Conservation (phyloP, 92 coral and sea anemone genomes). For the Epizoanthus rinbou region DNA sequence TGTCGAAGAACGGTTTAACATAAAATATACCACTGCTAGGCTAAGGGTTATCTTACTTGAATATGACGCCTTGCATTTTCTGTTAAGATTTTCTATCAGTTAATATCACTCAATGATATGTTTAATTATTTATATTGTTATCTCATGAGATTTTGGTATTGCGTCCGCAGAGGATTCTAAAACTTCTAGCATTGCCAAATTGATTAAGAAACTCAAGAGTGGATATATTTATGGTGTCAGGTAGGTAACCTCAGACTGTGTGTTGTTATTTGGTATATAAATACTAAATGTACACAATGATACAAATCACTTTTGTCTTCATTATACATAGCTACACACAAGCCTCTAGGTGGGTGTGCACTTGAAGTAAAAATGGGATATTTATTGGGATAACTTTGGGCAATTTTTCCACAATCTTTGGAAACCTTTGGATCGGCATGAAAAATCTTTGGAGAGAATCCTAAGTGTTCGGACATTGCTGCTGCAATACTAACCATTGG, state of each 20-base stretch:
- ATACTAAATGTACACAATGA: background rate
- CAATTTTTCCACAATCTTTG: too few relatives aligned
- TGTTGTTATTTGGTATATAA: background rate
- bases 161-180: constrained; percentile 72
- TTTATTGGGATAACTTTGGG: too few relatives aligned
- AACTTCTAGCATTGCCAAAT: constrained; percentile 88
- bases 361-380: too few relatives aligned
- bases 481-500: too few relatives aligned
- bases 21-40: background rate
- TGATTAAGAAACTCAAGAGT: constrained; percentile 76
- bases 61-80: background rate
- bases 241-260: constrained; percentile 37
- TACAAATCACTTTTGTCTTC: too few relatives aligned
- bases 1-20: background rate
- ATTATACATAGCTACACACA: background rate
- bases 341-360: too few relatives aligned
- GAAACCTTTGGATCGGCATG: too few relatives aligned
- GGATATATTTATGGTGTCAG: constrained; percentile 96
- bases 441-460: too few relatives aligned
- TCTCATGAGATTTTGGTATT: background rate
- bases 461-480: too few relatives aligned
- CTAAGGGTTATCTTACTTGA: background rate
- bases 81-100: too few relatives aligned
- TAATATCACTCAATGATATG: too few relatives aligned
- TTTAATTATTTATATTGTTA: background rate